Percentiles rank a stretch among this genome's conserved stretches.
These are phyloP conservation scores for Physocephala rufipes DNA, from an alignment of 2,888 invertebrate species.

Conservation along the genomic window DNA sequence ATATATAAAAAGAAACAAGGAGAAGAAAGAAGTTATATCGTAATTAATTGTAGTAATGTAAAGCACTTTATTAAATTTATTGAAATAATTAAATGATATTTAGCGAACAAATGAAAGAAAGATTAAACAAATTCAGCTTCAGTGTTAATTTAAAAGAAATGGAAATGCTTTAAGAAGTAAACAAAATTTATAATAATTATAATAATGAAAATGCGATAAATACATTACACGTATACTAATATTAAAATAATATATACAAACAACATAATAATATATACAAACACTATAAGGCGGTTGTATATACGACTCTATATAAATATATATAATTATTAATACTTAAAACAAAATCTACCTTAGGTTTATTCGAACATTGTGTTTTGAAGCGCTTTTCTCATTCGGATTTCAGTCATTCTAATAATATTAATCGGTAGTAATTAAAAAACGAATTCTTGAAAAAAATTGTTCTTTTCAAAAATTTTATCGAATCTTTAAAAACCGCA, in stretches of 20 bases:
- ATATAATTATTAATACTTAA: slow-evolving; percentile 28
- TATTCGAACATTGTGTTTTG: slow-evolving; percentile 22
- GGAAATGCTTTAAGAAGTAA: slow-evolving; percentile 32
- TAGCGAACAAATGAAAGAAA: slow-evolving; percentile 26
- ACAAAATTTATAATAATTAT: slow-evolving; percentile 29
- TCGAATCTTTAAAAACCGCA: too few relatives aligned
- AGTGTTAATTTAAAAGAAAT: slow-evolving; percentile 33
- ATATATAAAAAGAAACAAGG: slow-evolving; percentile 1
- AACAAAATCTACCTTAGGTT: slow-evolving; percentile 27
- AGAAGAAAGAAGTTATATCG: not conserved
- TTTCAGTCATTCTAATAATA: slow-evolving; percentile 24
- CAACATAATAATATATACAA: too few relatives aligned
- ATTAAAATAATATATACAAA: too few relatives aligned
- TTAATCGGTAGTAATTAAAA: not conserved
- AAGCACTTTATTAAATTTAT: slow-evolving; percentile 13
- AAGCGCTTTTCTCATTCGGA: slow-evolving; percentile 24
- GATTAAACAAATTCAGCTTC: slow-evolving; percentile 32
- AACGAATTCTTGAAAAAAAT: slow-evolving; percentile 2
- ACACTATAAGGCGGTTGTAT: not conserved
- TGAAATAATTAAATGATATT: slow-evolving; percentile 28
- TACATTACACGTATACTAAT: too few relatives aligned
- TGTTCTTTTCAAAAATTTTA: too few relatives aligned
- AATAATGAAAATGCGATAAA: slow-evolving; percentile 25
- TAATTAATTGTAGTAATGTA: slow-evolving; percentile 26
- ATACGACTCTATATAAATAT: slow-evolving; percentile 23